Evolutionary conservation across 1,140 invertebrate genomes (phyloP), one percentile per base, ranked within the genome.

Genomic region (Rhopalosiphum maidis): DNA sequence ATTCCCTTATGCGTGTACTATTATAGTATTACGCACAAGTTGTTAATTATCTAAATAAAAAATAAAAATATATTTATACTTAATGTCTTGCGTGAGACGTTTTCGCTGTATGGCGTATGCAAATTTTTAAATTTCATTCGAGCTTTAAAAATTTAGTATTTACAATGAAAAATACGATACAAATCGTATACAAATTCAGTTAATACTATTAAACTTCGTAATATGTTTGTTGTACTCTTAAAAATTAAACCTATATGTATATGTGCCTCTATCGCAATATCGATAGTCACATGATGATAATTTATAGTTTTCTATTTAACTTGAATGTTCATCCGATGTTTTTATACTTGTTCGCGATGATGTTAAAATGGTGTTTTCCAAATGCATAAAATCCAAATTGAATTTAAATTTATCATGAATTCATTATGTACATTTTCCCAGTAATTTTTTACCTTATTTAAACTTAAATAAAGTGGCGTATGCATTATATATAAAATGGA

Each of bases 331-430:
- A 77, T n/a, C 15, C 30, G 15, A 77, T 35, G n/a, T n/a, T 77
- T 77, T 77, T 77, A 30, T 18, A 77, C 60, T 77, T n/a, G 60
- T 77, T 77, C 6, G 60, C 60, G 15, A 77, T n/a, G 30, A n/a
- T 77, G n/a, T n/a, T 30, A n/a, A n/a, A n/a, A 2, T 30, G 30
- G 11, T 77, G n/a, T 77, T 77, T 77, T n/a, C 30, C 30, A 77
- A 11, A 35, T 4, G 15, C 15, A 77, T 77, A n/a, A 77, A 77
- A 77, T 30, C n/a, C 30, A 77, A 77, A 77, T 77, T 77, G 60
- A 77, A 77, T 77, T 77, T n/a, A 77, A 77, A 77, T 77, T 77
- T 77, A 77, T 77, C 60, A 35, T 77, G 60, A 77, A 77, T 77
- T 77, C 60, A 77, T n/a, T 77, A n/a, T n/a, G 30, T n/a, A 68